Base-by-base conservation (phyloP, 2,113 vertebrate genomes). In the Scomber colias region DNA sequence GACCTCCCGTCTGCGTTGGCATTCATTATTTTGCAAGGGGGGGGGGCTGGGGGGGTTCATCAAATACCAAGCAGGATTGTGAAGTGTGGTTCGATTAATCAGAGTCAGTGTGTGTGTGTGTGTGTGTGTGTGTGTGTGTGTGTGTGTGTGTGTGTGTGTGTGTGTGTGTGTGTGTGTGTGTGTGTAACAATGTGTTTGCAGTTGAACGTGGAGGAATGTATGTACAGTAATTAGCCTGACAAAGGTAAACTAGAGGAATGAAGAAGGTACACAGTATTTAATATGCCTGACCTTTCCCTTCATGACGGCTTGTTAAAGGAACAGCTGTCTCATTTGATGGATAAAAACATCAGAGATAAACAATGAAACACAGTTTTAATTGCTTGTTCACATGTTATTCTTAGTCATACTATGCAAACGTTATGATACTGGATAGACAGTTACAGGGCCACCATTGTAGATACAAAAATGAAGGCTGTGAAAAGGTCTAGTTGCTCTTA, bases 281-380 rank as follows among this genome's bases (percentile, higher is more conserved):
- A 87, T 80, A 86, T 72, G 74, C 66, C 57, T 92, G 90, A 90
- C 87, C 88, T 92, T 91, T 86, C 71, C 64, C 35, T 17, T 30
- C 40, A 45, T 71, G 64, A 19, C 10, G 7, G 70, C 83, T 83
- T 78, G 80, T 87, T 86, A 71, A 19, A 59, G 77, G 64, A 76
- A 54, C 84, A 78, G 73, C 68, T 82, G 78, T 66, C 63, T 69
- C 31, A 3, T 46, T 45, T 74, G 49, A 88, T 87, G 69, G 84
- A 83, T 72, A 59, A 59, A 84, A 77, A 60, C 56, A 24, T 67
- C 10, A 31, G 30, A 62, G 30, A 70, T 35, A n/a, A 74, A 75
- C 51, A 61, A 30, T 46, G 30, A 72, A 59, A 53, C 46, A 49
- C 60, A 65, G 55, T 15, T 27, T 56, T 71, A 53, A 45, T 76